Evolutionary conservation across 2,888 invertebrate species (phyloP).

Genomic region (Tipula lateralis): DNA sequence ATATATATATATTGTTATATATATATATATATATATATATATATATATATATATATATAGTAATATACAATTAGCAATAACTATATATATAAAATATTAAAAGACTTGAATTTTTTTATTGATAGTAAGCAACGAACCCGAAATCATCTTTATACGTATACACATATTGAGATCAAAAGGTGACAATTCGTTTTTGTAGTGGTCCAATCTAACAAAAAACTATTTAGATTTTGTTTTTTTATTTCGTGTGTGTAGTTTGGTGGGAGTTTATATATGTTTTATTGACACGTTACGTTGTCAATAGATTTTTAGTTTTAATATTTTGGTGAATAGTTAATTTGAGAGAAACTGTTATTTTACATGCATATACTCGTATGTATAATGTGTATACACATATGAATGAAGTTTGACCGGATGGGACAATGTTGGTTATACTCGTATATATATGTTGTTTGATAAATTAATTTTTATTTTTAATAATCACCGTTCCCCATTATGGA

Average conservation of each 20-base stretch:
- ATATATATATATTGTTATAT: too few species aligned
- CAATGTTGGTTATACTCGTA: not conserved
- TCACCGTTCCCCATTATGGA: not conserved
- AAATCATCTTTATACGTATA: not conserved
- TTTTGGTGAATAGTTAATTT: not conserved
- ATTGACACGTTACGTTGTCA: not conserved
- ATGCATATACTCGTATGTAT: not conserved
- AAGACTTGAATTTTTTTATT: not conserved
- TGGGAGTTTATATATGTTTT: not conserved
- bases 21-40: not conserved
- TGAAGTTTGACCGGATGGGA: not conserved
- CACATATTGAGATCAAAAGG: not conserved
- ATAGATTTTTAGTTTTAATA: not conserved
- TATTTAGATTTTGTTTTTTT: not conserved
- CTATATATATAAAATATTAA: not conserved
- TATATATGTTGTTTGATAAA: not conserved
- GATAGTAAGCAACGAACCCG: not conserved
- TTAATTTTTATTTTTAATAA: not conserved
- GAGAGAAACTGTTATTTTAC: not conserved
- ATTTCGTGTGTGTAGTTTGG: not conserved
- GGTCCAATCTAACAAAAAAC: not conserved
- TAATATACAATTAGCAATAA: not conserved
- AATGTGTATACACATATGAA: not conserved
- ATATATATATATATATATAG: not conserved
- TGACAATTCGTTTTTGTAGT: not conserved